These are phyloP conservation scores for Aurelia sp. DNA, from an alignment of 30 jellyfish, hydroid and myxozoan species.

Conservation along the genomic window DNA sequence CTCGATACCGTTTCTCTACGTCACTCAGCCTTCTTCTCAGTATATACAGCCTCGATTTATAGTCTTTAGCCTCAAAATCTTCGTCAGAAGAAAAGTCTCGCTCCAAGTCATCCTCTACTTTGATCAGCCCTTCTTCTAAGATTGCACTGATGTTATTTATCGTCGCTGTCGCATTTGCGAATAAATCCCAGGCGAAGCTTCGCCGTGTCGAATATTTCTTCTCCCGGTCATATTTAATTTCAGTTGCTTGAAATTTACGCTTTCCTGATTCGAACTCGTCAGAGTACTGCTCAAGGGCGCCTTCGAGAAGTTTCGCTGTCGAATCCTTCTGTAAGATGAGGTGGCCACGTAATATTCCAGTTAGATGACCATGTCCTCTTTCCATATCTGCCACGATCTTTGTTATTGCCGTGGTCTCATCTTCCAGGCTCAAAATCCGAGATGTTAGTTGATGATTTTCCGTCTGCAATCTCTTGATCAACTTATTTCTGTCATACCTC, in stretches of 20 bases:
- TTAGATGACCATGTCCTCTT: conserved; percentile 98
- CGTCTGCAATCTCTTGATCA: conserved; percentile 79
- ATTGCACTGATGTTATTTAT: conserved; percentile 84
- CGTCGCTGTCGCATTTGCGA: conserved; percentile 93
- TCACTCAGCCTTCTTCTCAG: conserved; percentile 91
- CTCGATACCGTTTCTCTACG: conserved; percentile 97
- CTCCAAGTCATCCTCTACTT: conserved; percentile 95
- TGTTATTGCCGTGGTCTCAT: conserved; percentile 91
- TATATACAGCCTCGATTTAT: conserved; percentile 94
- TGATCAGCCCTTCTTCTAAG: conserved; percentile 86
- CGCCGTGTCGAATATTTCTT: conserved; percentile 75
- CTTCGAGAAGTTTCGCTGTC: conserved; percentile 89
- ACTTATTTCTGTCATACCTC: conserved; percentile 52
- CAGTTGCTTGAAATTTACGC: conserved; percentile 75
- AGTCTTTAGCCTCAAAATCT: conserved; percentile 91
- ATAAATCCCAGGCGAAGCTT: conserved; percentile 88
- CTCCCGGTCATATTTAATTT: conserved; percentile 81
- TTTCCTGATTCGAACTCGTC: conserved; percentile 78
- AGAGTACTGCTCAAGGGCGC: conserved; percentile 84
- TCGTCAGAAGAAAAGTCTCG: conserved; percentile 83
- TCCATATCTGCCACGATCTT: conserved; percentile 96
- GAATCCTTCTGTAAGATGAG: conserved; percentile 88
- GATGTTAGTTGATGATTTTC: conserved; percentile 90
- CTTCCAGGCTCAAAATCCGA: conserved; percentile 78
- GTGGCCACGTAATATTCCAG: conserved; percentile 95